phyloP scores from a whole-genome alignment of 1,140 invertebrate species.

The Tetraneura akinire region DNA sequence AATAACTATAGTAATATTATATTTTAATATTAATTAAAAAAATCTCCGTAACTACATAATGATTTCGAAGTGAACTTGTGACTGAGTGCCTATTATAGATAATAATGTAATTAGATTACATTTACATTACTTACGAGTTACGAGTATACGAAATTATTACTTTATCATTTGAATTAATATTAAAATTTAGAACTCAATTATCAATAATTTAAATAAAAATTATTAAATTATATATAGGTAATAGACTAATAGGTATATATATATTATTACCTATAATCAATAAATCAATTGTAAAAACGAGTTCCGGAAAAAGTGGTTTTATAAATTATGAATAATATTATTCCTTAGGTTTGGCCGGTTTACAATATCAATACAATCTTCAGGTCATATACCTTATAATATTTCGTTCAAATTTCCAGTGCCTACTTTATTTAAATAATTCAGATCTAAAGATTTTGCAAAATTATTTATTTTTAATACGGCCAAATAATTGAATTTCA shows the following conservation, averaged over 20 bases:
- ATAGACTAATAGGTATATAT: no score
- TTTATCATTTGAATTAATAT: no score
- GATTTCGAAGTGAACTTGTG: no score
- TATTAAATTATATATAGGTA: neutral
- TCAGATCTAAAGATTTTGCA: neutral
- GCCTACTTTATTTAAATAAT: neutral
- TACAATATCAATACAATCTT: conserved; percentile 5
- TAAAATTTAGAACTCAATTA: neutral
- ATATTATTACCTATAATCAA: conserved; percentile 4
- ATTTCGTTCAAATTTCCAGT: conserved; percentile 28
- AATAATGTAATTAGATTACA: no score
- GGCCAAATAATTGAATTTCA: neutral
- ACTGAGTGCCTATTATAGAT: no score
- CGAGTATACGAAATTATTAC: no score
- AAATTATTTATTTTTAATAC: neutral
- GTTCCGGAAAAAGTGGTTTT: conserved; percentile 47
- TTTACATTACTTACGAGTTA: no score
- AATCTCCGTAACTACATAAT: no score
- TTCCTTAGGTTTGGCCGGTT: conserved; percentile 29
- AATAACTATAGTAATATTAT: no score
- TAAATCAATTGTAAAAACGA: conserved; percentile 33
- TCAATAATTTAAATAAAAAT: neutral
- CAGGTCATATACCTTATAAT: conserved; percentile 43
- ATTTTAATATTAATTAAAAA: no score
- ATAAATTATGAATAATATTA: conserved; percentile 39